phyloP scores from a whole-genome alignment of 2,797 vertebrate genomes.

The Onychomys leucogaster region DNA sequence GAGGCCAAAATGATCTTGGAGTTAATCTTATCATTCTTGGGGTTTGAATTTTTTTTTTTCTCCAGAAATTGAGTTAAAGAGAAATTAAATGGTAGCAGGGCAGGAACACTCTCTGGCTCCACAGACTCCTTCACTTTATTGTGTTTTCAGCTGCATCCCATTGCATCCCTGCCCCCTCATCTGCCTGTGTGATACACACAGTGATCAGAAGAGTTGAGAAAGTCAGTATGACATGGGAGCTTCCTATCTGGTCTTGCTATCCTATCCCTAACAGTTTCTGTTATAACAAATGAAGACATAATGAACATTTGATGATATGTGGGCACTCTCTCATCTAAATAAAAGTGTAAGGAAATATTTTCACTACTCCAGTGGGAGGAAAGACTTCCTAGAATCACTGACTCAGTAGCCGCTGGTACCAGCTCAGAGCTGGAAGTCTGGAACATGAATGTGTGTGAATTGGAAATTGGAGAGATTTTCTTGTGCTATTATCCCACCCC shows the following conservation, averaged over 20 bases:
- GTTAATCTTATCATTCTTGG: neutral
- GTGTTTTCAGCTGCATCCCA: neutral
- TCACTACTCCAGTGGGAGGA: neutral
- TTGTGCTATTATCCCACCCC: neutral
- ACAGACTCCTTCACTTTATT: neutral
- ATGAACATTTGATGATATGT: neutral
- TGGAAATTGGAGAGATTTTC: neutral
- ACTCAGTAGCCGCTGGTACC: neutral
- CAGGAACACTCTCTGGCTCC: neutral
- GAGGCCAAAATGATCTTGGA: neutral
- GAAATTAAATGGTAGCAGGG: neutral
- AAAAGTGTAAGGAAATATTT: neutral
- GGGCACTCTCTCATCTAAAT: neutral
- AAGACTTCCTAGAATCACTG: neutral
- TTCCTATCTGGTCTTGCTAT: neutral
- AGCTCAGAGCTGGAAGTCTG: neutral
- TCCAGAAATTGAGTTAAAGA: slow-evolving; percentile 51
- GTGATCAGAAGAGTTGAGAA: neutral
- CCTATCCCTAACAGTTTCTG: neutral
- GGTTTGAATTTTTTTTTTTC: neutral
- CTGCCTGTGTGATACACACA: accelerated
- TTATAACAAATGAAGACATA: neutral
- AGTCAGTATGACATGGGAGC: neutral
- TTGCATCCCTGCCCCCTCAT: neutral
- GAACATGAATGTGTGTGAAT: neutral